phyloP scores from a whole-genome alignment of 1,140 invertebrate genomes.

The Pomacea maculata region DNA sequence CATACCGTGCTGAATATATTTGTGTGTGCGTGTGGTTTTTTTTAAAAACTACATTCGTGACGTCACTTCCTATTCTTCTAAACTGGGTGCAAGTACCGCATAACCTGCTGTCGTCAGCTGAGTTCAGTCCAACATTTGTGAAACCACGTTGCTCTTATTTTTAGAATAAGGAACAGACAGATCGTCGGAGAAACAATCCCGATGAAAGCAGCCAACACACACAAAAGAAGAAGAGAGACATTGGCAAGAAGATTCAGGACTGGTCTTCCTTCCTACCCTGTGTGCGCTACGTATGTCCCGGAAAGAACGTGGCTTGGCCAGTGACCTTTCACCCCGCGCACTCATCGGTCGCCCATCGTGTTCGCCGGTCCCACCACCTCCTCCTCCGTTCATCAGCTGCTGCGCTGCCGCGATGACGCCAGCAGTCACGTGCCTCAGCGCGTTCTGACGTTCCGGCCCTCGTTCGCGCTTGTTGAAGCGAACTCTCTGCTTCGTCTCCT shows the following conservation, averaged over 20 bases:
- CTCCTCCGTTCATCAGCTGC: conserved; percentile 12
- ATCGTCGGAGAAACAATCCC: too few relatives aligned
- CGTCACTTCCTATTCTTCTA: too few relatives aligned
- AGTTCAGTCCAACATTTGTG: too few relatives aligned
- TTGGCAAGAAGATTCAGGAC: background rate
- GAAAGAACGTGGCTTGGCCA: conserved; percentile 7
- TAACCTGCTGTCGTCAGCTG: too few relatives aligned
- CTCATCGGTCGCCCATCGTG: conserved; percentile 3
- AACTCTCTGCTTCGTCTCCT: conserved; percentile 12
- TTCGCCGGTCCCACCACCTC: background rate
- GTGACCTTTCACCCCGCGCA: background rate
- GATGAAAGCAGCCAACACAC: background rate
- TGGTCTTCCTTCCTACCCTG: background rate
- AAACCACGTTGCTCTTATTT: too few relatives aligned
- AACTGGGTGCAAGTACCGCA: too few relatives aligned
- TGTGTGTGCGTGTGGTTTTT: too few relatives aligned
- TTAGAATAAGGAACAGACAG: too few relatives aligned
- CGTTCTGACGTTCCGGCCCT: background rate
- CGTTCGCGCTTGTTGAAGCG: conserved; percentile 10
- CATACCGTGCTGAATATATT: too few relatives aligned
- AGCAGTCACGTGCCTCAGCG: background rate
- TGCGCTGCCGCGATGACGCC: conserved; percentile 15
- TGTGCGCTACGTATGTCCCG: conserved; percentile 13
- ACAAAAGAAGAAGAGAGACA: background rate
- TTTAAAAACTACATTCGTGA: too few relatives aligned